These are phyloP conservation scores for Cheilosia grossa DNA, from an alignment of 2,888 invertebrate species.

Conservation along the genomic window DNA sequence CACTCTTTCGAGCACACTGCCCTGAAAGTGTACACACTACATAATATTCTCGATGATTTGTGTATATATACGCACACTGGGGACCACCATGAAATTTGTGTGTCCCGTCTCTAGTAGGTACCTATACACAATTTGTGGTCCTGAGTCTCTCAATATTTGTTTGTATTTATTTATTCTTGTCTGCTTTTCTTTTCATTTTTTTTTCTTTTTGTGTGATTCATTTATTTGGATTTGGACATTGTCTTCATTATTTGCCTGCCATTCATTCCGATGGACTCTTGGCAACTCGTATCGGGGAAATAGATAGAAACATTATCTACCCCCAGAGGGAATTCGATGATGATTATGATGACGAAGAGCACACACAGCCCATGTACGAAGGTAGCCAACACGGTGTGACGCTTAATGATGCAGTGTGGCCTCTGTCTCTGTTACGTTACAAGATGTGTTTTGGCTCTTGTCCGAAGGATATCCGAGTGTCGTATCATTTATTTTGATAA, in stretches of 20 bases:
- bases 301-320: slow-evolving; percentile 73
- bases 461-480: slow-evolving; percentile 73
- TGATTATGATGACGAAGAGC: slow-evolving; percentile 40
- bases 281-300: slow-evolving; percentile 51
- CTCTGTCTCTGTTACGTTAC: slow-evolving; percentile 40
- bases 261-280: slow-evolving; percentile 55
- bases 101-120: slow-evolving; percentile 32
- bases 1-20: slow-evolving; percentile 56
- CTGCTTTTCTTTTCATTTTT: slow-evolving; percentile 67
- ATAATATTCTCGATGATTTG: slow-evolving; percentile 68
- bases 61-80: slow-evolving; percentile 53
- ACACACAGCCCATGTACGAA: slow-evolving; percentile 12
- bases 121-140: slow-evolving; percentile 44
- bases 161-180: slow-evolving; percentile 72
- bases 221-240: slow-evolving; percentile 74
- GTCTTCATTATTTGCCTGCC: slow-evolving; percentile 71
- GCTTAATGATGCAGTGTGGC: slow-evolving; percentile 63
- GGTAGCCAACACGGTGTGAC: slow-evolving; percentile 61
- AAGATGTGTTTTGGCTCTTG: slow-evolving; percentile 63
- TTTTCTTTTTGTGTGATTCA: slow-evolving; percentile 55
- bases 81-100: slow-evolving; percentile 73
- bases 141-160: slow-evolving; percentile 61
- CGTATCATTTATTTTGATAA: slow-evolving; percentile 75
- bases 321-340: slow-evolving; percentile 59
- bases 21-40: slow-evolving; percentile 44